phyloP scores from a whole-genome alignment of 2,113 vertebrate genomes.

The Oreocharis arfaki region DNA sequence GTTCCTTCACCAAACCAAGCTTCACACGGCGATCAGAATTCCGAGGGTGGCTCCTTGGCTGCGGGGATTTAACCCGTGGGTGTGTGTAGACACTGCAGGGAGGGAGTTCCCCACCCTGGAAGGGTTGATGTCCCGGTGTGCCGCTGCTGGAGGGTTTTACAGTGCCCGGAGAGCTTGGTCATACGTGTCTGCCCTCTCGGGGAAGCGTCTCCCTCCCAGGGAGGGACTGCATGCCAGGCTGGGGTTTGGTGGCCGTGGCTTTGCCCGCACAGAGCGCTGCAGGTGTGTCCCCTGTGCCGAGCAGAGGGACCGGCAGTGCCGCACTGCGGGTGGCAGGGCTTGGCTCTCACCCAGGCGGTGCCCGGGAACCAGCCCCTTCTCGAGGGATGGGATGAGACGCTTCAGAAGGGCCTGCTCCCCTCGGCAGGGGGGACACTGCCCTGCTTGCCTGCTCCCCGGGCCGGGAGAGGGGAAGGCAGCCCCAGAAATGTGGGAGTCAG shows the following conservation, averaged over 20 bases:
- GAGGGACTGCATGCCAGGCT: background rate
- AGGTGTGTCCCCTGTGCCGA: background rate
- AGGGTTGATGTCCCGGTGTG: accelerated
- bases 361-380: background rate
- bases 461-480: background rate
- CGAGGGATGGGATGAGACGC: accelerated
- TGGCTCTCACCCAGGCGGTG: background rate
- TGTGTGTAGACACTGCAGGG: accelerated
- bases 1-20: background rate
- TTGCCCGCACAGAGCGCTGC: background rate
- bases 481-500: accelerated
- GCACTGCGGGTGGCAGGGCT: accelerated
- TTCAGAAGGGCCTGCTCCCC: background rate
- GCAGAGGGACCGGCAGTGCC: background rate
- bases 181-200: accelerated
- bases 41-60: background rate
- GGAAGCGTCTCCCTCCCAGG: background rate
- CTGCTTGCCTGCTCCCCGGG: accelerated
- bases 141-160: accelerated
- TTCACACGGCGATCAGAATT: accelerated
- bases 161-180: accelerated
- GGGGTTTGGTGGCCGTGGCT: background rate
- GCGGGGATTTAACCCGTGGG: background rate
- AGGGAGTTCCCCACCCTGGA: background rate
- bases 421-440: accelerated